Evolutionary conservation across 2,888 invertebrate genomes (phyloP), one percentile per base, ranked within the genome.

Genomic region (Callyntrura sp.): DNA sequence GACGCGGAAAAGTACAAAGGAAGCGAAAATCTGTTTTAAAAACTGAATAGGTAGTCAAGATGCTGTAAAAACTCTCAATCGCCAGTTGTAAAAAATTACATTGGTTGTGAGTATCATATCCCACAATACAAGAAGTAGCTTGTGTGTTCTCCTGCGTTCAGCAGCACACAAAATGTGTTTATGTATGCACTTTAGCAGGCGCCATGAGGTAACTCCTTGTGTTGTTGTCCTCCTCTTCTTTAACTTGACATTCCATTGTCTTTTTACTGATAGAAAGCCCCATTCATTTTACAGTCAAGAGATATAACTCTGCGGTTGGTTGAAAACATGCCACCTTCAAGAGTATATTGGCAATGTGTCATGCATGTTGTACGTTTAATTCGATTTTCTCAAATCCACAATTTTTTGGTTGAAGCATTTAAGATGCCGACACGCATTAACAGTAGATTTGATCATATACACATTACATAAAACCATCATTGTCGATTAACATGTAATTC

Each of bases 21-120:
- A 70, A 35, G 17, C 14, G 78, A 51, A 85, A 60, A 48, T 14
- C 23, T 45, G n/a, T 79, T 86, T 65, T 65, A 9, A 48, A 85
- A 62, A 78, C 60, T 60, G 48, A 86, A 85, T 85, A 28, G 76
- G 76, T 51, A 86, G 86, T 86, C 65, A 57, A 79, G 68, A 62
- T 48, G 73, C 73, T 73, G 48, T 73, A 73, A 73, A 73, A 73
- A 9, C 5, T 35, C 23, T 73, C 48, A 48, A 12, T 73, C 48
- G 17, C 73, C 0, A 17, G 48, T 48, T 48, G 73, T 48, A 48
- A 73, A 65, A 70, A 17, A 17, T 45, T 28, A n/a, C 35, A 35
- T 5, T 28, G 65, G 25, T 62, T 62, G n/a, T n/a, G 62, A 23
- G 9, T 23, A 14, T 51, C 23, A 14, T 17, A 57, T 57, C 57